Evolutionary conservation across 2,113 vertebrate genomes (phyloP).

Genomic region (Orientallactaga bullata): DNA sequence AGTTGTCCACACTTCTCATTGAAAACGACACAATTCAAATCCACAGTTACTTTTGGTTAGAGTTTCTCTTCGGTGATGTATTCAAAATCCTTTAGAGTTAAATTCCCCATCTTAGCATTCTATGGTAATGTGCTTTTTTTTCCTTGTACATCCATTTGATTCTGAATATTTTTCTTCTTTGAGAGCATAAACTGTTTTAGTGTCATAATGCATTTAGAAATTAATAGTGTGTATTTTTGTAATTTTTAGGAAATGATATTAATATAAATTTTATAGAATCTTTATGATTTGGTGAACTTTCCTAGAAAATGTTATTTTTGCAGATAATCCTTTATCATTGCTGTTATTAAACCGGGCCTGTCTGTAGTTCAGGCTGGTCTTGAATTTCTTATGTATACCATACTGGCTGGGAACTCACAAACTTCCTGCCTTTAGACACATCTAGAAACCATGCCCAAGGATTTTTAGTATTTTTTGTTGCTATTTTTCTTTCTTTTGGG

Average conservation of each 20-base stretch:
- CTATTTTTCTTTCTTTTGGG: too few relatives aligned
- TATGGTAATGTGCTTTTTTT: not conserved
- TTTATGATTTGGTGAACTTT: constrained; percentile 12
- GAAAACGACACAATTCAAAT: not conserved
- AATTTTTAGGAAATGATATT: constrained; percentile 42
- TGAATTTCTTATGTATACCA: not conserved
- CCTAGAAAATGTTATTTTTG: not conserved
- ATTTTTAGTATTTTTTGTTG: too few relatives aligned
- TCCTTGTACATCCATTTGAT: not conserved
- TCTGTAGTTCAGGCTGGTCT: not conserved
- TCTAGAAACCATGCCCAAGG: not conserved
- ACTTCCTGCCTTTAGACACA: not conserved
- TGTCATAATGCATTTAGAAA: not conserved
- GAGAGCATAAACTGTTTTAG: not conserved
- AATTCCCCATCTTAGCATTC: not conserved
- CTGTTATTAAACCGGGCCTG: not conserved
- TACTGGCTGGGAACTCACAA: not conserved
- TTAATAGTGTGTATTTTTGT: not conserved
- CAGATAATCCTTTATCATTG: not conserved
- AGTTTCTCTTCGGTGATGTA: not conserved
- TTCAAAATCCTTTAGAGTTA: not conserved
- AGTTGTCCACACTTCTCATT: not conserved
- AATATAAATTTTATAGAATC: not conserved
- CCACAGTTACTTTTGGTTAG: constrained; percentile 6
- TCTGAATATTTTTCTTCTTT: constrained; percentile 25